These are phyloP conservation scores for Eidolon helvum DNA, from an alignment of 2,113 vertebrate genomes.

Conservation along the genomic window DNA sequence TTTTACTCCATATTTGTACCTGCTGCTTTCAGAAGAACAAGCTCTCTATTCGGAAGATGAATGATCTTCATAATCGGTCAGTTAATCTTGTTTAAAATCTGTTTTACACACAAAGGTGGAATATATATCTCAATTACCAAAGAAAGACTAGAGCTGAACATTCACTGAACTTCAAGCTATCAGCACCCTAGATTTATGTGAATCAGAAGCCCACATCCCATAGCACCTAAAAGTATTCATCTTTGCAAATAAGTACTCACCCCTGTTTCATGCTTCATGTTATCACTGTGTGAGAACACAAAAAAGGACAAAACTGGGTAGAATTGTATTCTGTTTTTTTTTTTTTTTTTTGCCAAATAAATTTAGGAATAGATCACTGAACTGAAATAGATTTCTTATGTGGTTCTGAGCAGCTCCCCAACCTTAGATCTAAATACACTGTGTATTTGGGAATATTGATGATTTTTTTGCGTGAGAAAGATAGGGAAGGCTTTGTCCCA, in stretches of 20 bases:
- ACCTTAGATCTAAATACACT: background rate
- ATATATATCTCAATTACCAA: constrained; percentile 23
- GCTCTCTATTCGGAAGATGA: constrained; percentile 16
- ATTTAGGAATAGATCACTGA: background rate
- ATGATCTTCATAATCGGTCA: constrained; percentile 11
- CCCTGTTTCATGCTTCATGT: background rate
- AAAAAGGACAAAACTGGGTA: background rate
- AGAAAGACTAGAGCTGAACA: background rate
- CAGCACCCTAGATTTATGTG: background rate
- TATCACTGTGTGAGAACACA: background rate
- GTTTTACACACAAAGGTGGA: background rate
- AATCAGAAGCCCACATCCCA: background rate
- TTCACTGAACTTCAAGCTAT: constrained; percentile 2
- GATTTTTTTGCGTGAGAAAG: background rate
- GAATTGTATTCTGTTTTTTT: background rate
- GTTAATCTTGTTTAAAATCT: constrained; percentile 19
- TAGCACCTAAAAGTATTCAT: background rate
- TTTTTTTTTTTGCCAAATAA: background rate
- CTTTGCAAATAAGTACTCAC: background rate
- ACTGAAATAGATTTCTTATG: background rate
- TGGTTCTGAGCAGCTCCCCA: background rate
- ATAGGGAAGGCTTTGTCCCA: background rate
- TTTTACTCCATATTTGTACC: background rate
- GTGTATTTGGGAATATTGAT: background rate
- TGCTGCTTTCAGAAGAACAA: constrained; percentile 7